phyloP scores from a whole-genome alignment of 1,140 invertebrate genomes.

The Drosophila bocki region DNA sequence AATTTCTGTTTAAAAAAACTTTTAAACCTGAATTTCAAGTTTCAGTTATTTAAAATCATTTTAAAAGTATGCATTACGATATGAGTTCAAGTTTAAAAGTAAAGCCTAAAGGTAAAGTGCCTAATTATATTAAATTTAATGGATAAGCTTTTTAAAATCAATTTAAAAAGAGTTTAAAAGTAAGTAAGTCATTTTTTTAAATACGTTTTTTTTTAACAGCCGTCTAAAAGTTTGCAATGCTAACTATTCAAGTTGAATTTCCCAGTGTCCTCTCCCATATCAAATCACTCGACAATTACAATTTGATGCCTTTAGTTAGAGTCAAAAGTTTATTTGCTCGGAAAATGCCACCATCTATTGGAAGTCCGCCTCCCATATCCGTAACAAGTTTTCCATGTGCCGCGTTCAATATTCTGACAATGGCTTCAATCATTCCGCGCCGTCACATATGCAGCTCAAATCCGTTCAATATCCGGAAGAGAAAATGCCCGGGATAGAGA shows the following conservation, averaged over 20 bases:
- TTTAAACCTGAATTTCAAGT: background rate
- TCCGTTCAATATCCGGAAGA: constrained; percentile 54
- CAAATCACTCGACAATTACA: constrained; percentile 1
- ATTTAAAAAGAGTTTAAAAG: background rate
- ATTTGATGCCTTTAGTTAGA: background rate
- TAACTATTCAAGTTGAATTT: background rate
- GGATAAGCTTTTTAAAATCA: background rate
- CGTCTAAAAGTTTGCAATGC: too few relatives aligned
- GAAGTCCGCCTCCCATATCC: constrained; percentile 11
- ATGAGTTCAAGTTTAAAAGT: too few relatives aligned
- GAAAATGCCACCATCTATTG: constrained; percentile 17
- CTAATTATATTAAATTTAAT: too few relatives aligned
- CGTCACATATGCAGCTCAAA: constrained; percentile 52
- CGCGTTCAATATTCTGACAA: constrained; percentile 41
- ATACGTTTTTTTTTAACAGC: too few relatives aligned
- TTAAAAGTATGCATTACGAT: too few relatives aligned
- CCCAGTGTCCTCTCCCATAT: background rate
- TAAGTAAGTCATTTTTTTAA: too few relatives aligned
- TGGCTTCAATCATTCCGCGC: constrained; percentile 50
- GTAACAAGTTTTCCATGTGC: constrained; percentile 1
- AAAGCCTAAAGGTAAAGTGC: too few relatives aligned
- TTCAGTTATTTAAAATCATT: background rate
- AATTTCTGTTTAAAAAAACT: background rate
- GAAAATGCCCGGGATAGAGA: background rate
- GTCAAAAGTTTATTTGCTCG: constrained; percentile 24